Evolutionary conservation across 2,113 vertebrate genomes (phyloP), one percentile per base, ranked within the genome.

Genomic region (Telmatochromis brichardi): DNA sequence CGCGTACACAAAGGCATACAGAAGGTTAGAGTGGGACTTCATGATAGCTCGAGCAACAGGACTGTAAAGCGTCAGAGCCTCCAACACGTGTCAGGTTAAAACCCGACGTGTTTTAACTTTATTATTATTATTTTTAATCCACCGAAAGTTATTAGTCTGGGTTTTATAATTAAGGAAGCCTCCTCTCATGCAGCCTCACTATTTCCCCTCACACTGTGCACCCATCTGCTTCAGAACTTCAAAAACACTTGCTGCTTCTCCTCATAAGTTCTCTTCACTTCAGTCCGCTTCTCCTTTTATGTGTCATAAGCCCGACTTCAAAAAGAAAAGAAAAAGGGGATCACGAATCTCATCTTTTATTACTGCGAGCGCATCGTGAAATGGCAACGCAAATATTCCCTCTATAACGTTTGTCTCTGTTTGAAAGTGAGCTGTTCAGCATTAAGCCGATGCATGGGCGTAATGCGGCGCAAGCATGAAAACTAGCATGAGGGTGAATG

Each of bases 151-250:
- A 55, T 80, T 80, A 68, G 45, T 79, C 57, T 47, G 23, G 9
- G 57, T 79, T 35, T 80, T 65, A 47, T 85, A 55, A 47, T 83
- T 57, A 83, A 87, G 33, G 81, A 87, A 37, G 91, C 81, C 63
- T 31, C 83, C 82, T 60, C 80, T 85, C 23, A 85, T 53, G 73
- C 82, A 60, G 14, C 68, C 81, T 68, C 47, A 19, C 92, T 78
- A 71, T 86, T 80, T 84, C 65, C n/a, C 13, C 90, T 89, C 93
- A 92, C 93, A 94, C 94, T 93, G 94, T 84, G 93, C 90, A 76
- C 85, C 92, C 94, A 95, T 96, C 96, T 96, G 94, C 88, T 92
- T 89, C 87, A 60, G 55, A 93, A 93, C 93, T 96, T 95, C 94
- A 95, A 92, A 95, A 92, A 89, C 91, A 50, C 84, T 84, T 85